Conservation (phyloP, 1,140 invertebrate genomes). For the Drosophila insularis region DNA sequence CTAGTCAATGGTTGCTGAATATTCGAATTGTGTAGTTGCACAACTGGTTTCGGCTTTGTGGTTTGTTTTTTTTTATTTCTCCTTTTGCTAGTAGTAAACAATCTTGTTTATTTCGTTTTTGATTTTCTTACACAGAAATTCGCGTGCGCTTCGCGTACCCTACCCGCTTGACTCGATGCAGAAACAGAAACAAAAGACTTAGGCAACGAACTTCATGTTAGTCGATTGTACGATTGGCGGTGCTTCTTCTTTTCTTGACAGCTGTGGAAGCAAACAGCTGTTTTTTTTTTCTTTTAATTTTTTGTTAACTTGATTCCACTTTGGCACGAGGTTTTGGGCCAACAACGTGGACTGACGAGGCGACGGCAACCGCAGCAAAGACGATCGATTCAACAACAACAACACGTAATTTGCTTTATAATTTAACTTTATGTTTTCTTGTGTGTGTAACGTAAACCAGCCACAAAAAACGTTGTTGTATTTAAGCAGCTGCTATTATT, state of each 20-base stretch:
- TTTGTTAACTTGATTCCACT: slow-evolving; percentile 18
- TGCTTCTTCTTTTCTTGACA: slow-evolving; percentile 13
- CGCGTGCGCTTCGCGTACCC: slow-evolving; percentile 37
- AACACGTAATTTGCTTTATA: slow-evolving; percentile 71
- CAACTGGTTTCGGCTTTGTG: slow-evolving; percentile 62
- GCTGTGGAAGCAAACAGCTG: slow-evolving; percentile 42
- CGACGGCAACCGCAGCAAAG: slow-evolving; percentile 23
- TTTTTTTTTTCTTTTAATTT: slow-evolving; percentile 1
- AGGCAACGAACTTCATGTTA: slow-evolving; percentile 68
- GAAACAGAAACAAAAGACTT: slow-evolving; percentile 68
- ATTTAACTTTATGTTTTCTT: slow-evolving; percentile 36
- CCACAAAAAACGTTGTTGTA: slow-evolving; percentile 36
- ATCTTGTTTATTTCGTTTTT: slow-evolving; percentile 58
- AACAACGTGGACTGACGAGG: slow-evolving; percentile 37
- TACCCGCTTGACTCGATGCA: slow-evolving; percentile 15
- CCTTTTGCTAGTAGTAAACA: slow-evolving; percentile 48
- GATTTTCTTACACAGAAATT: slow-evolving; percentile 53
- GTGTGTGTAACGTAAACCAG: slow-evolving; percentile 45
- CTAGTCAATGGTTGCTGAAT: slow-evolving; percentile 46
- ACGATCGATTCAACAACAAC: slow-evolving; percentile 39
- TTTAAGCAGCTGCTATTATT: slow-evolving; percentile 29
- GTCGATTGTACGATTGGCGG: slow-evolving; percentile 17
- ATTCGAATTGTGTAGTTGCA: slow-evolving; percentile 62
- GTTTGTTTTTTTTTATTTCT: background rate
- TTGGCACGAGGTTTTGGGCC: slow-evolving; percentile 24